These are phyloP conservation scores for Eurosta solidaginis DNA, from an alignment of 1,140 invertebrate genomes.

Conservation along the genomic window DNA sequence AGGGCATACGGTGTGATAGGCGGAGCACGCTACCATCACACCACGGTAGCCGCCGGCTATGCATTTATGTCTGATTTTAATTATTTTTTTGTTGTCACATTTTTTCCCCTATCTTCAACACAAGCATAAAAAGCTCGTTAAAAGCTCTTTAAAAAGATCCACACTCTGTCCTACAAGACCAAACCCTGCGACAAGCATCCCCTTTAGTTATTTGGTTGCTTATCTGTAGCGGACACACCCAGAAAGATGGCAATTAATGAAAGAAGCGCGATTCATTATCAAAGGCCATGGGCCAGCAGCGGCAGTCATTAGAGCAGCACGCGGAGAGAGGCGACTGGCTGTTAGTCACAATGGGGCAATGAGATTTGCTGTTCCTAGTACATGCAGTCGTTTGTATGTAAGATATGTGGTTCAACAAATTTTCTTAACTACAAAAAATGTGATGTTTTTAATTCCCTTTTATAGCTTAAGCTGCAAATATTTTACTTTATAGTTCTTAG, in stretches of 20 bases:
- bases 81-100: neutral
- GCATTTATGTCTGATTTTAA: too few relatives aligned
- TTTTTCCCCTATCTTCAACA: neutral
- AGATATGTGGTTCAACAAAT: neutral
- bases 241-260: constrained; percentile 18
- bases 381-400: too few relatives aligned
- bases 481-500: neutral
- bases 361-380: neutral
- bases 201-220: neutral
- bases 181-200: neutral
- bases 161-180: neutral
- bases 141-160: neutral
- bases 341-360: neutral
- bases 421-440: neutral
- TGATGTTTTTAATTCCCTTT: constrained; percentile 16
- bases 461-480: neutral
- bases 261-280: constrained; percentile 20
- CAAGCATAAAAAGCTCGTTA: neutral
- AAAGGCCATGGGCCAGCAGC: neutral
- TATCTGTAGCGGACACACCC: constrained; percentile 8
- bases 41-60: too few relatives aligned
- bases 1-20: too few relatives aligned
- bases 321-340: neutral
- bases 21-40: too few relatives aligned
- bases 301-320: neutral